Evolutionary conservation across 2,797 vertebrate genomes (phyloP).

Genomic region (Lepus oiostolus): DNA sequence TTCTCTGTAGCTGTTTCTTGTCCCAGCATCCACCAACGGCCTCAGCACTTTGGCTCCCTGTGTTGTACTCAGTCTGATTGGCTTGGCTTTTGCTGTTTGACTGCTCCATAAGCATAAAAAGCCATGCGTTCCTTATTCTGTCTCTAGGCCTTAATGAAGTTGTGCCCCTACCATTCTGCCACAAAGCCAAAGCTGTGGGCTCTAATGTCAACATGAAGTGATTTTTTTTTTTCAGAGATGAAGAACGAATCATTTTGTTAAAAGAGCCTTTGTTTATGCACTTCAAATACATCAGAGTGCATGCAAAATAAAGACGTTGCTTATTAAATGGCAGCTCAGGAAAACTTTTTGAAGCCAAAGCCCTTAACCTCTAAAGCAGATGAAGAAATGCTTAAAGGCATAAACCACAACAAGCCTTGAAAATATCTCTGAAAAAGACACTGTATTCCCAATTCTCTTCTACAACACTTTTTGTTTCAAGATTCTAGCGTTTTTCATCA

Average conservation of each 20-base stretch:
- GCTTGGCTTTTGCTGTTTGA: neutral
- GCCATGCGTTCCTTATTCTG: neutral
- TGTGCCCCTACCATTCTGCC: neutral
- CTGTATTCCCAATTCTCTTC: neutral
- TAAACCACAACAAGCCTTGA: neutral
- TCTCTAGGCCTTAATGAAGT: neutral
- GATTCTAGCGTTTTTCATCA: neutral
- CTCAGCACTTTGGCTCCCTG: neutral
- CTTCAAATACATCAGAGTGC: neutral
- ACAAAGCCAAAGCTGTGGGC: neutral
- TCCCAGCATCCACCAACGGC: neutral
- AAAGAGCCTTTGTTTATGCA: neutral
- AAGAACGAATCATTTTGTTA: neutral
- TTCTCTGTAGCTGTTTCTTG: neutral
- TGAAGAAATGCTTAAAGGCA: neutral
- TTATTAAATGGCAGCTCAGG: neutral
- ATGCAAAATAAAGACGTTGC: neutral
- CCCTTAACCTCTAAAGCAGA: neutral
- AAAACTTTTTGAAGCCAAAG: slow-evolving; percentile 9
- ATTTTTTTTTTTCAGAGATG: neutral
- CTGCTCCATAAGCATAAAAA: neutral
- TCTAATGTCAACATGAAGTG: neutral
- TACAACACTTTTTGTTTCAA: slow-evolving; percentile 31
- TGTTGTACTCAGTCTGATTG: neutral
- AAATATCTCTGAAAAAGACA: neutral